Conservation (phyloP, 2,113 vertebrate genomes). For the Miniopterus natalensis region DNA sequence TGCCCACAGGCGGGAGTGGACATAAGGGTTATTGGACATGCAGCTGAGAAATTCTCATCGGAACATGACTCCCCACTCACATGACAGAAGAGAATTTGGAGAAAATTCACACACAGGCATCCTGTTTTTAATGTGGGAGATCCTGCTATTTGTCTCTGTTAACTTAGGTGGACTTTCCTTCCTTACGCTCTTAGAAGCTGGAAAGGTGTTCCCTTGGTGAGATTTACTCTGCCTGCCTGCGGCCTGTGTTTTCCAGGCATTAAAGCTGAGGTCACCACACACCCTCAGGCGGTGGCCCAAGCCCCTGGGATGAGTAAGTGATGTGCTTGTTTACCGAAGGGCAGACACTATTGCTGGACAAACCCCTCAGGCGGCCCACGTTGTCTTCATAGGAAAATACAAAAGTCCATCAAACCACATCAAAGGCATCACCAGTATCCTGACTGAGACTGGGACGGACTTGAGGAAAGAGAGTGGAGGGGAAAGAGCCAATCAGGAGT, state of each 20-base stretch:
- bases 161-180: neutral
- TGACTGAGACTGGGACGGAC: neutral
- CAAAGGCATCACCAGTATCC: slow-evolving; percentile 45
- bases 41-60: neutral
- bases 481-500: neutral
- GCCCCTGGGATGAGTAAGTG: neutral
- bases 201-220: neutral
- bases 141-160: neutral
- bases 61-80: neutral
- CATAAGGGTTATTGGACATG: neutral
- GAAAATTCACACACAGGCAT: neutral
- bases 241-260: neutral
- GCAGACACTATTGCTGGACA: neutral
- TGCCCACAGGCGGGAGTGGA: neutral
- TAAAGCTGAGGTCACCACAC: neutral
- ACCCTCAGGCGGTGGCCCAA: neutral
- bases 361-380: neutral
- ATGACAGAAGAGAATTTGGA: neutral
- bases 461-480: neutral
- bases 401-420: slow-evolving; percentile 50
- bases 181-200: neutral
- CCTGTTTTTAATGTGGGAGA: neutral
- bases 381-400: slow-evolving; percentile 59
- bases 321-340: slow-evolving; percentile 49
- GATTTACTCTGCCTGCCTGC: neutral